Evolutionary conservation across 2,113 vertebrate genomes (phyloP).

Genomic region (Megaptera novaeangliae): DNA sequence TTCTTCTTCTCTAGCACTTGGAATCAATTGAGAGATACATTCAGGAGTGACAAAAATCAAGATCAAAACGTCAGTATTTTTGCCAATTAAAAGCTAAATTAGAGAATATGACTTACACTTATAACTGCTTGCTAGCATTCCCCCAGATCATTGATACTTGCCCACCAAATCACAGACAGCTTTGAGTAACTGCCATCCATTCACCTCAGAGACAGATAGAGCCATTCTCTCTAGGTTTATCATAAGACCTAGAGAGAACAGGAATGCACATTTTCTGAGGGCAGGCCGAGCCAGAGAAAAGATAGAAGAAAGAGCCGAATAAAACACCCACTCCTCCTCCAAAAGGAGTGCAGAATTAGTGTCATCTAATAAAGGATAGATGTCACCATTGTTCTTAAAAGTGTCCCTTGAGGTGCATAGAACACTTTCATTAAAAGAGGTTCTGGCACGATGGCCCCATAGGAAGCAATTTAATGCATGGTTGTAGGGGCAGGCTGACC

Average conservation of each 20-base stretch:
- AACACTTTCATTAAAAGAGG: neutral
- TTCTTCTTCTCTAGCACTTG: neutral
- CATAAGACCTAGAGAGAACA: neutral
- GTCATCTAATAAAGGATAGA: neutral
- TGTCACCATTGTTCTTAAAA: neutral
- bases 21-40: neutral
- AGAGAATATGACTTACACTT: neutral
- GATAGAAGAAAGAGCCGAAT: neutral
- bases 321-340: neutral
- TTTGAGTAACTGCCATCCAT: neutral
- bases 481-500: neutral
- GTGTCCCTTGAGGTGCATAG: neutral
- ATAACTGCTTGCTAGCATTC: neutral
- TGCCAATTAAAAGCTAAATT: neutral
- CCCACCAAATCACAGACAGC: neutral
- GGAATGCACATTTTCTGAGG: neutral
- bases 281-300: neutral
- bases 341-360: neutral
- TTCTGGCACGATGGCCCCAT: neutral
- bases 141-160: neutral
- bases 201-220: neutral
- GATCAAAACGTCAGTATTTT: neutral
- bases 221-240: neutral
- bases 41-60: neutral
- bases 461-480: neutral